phyloP scores from a whole-genome alignment of 2,113 vertebrate species.

The Pitta sordida region DNA sequence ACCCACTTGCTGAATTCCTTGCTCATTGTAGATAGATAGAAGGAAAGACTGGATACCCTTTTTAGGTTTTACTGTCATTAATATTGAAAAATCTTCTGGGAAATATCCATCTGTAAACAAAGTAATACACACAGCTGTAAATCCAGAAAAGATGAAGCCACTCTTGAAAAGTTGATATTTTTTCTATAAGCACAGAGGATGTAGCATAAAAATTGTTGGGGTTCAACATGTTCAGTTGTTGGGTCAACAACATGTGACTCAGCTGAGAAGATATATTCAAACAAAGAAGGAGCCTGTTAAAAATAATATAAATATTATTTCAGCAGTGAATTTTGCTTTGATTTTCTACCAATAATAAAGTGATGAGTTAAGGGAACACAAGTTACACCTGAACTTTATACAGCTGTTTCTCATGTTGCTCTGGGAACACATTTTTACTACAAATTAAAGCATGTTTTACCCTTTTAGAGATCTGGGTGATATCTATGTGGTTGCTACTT shows the following conservation, averaged over 20 bases:
- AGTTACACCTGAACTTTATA: background rate
- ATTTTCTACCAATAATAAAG: background rate
- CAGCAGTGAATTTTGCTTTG: background rate
- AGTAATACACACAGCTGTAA: background rate
- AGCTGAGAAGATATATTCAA: background rate
- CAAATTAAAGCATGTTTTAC: background rate
- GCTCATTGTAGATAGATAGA: constrained; percentile 90
- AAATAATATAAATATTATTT: background rate
- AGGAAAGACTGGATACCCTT: constrained; percentile 93
- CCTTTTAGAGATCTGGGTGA: background rate
- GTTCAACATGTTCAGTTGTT: no score
- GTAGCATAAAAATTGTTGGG: background rate
- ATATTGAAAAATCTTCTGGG: constrained; percentile 96
- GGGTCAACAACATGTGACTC: background rate
- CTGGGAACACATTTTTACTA: background rate
- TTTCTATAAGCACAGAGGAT: background rate
- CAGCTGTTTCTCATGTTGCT: background rate
- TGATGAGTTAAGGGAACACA: background rate
- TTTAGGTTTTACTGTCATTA: constrained; percentile 92
- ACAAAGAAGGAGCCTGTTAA: background rate
- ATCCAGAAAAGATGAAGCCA: background rate
- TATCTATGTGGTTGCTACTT: background rate
- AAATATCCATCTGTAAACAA: constrained; percentile 81
- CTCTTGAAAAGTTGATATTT: background rate
- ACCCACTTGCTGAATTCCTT: constrained; percentile 92